Conservation (phyloP, 2,888 invertebrate genomes). For the Azorinus chamasolen region DNA sequence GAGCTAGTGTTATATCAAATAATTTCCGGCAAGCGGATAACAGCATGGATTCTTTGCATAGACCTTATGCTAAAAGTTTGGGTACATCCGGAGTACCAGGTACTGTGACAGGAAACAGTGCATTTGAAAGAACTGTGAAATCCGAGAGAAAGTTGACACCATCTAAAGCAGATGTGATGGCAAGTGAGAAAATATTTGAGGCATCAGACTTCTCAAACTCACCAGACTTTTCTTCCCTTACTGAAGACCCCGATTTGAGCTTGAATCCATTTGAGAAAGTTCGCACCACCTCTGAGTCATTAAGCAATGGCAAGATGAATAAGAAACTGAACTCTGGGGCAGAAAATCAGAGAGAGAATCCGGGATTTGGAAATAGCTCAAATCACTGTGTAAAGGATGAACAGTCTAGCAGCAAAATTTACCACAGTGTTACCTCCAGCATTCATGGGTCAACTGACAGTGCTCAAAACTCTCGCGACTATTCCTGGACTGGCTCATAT, state of each 20-base stretch:
- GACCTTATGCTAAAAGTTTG: too few relatives aligned
- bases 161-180: conserved; percentile 12
- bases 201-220: conserved; percentile 49
- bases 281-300: not conserved
- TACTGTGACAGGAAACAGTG: too few relatives aligned
- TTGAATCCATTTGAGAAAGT: conserved; percentile 17
- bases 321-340: not conserved
- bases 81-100: not conserved
- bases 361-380: conserved; percentile 4
- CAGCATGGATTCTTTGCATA: too few relatives aligned
- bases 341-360: conserved; percentile 7
- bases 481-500: conserved; percentile 42
- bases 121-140: too few relatives aligned
- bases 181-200: conserved; percentile 35
- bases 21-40: conserved; percentile 13
- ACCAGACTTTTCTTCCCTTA: conserved; percentile 56
- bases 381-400: not conserved
- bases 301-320: conserved; percentile 6
- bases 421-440: conserved; percentile 19
- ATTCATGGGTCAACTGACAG: conserved; percentile 15
- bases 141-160: not conserved
- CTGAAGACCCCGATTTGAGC: conserved; percentile 31
- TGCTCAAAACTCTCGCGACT: conserved; percentile 31
- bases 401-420: conserved; percentile 1
- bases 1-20: conserved; percentile 57